A percentile compares a stretch with the other conserved stretches of the same genome.
These are phyloP conservation scores for Simalia tracyae DNA, from an alignment of 2,797 vertebrate genomes.

Conservation along the genomic window DNA sequence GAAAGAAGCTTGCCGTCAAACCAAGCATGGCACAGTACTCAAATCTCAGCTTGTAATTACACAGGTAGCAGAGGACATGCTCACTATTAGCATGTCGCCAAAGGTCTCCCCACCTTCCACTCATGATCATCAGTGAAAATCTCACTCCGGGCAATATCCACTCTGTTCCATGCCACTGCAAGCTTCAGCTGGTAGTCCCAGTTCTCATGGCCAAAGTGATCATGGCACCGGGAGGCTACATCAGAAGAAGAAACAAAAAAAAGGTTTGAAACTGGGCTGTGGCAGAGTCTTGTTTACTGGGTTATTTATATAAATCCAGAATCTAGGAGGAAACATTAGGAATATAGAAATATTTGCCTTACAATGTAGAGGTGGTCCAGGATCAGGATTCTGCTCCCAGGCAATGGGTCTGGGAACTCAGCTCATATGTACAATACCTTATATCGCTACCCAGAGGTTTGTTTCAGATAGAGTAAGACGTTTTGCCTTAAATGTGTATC, in stretches of 20 bases:
- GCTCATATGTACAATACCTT: not conserved
- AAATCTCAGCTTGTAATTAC: not conserved
- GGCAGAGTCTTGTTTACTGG: not conserved
- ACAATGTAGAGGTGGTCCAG: not conserved
- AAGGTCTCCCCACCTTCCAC: slow-evolving; percentile 81
- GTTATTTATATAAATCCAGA: not conserved
- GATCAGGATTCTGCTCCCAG: not conserved
- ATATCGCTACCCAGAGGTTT: not conserved
- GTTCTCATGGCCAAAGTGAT: slow-evolving; percentile 73
- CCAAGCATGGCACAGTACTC: not conserved
- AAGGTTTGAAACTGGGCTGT: not conserved
- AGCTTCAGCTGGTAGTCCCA: slow-evolving; percentile 91
- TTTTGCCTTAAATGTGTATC: not conserved
- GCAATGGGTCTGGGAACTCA: not conserved
- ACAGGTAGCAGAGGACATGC: not conserved
- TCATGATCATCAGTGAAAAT: slow-evolving; percentile 91
- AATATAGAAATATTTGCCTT: not conserved
- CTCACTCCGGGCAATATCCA: slow-evolving; percentile 91
- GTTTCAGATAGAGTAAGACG: not conserved
- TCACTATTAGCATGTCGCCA: not conserved
- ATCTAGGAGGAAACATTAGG: not conserved
- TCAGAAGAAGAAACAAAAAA: not conserved
- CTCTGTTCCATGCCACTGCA: slow-evolving; percentile 94
- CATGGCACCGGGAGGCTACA: slow-evolving; percentile 82
- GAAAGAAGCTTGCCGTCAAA: not conserved